These are phyloP conservation scores for Papilio machaon DNA, from an alignment of 1,140 invertebrate genomes.

Conservation along the genomic window DNA sequence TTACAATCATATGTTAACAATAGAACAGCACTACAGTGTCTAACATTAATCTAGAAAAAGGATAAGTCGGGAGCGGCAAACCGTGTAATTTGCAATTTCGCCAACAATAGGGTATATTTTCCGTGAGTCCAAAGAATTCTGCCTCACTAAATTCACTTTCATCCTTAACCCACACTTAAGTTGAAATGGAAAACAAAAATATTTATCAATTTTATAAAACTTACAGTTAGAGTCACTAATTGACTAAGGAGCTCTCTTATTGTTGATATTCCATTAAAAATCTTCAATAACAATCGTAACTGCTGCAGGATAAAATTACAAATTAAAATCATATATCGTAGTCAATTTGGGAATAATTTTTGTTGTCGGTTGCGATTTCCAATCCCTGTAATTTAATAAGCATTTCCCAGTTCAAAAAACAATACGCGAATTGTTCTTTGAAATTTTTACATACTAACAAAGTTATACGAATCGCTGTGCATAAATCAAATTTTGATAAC, in stretches of 20 bases:
- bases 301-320: too few relatives aligned
- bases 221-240: not conserved
- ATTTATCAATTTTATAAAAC: not conserved
- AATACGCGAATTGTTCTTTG: too few relatives aligned
- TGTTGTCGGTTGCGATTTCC: too few relatives aligned
- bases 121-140: slow-evolving; percentile 35
- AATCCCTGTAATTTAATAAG: too few relatives aligned
- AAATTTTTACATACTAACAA: too few relatives aligned
- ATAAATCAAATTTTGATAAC: too few relatives aligned
- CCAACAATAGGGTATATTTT: slow-evolving; percentile 53
- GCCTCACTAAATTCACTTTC: slow-evolving; percentile 45
- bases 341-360: too few relatives aligned
- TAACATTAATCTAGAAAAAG: slow-evolving; percentile 26
- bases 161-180: not conserved
- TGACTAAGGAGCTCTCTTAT: not conserved
- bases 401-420: too few relatives aligned
- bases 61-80: slow-evolving; percentile 42
- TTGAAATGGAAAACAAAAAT: not conserved
- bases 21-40: not conserved
- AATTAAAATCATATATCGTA: too few relatives aligned
- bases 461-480: too few relatives aligned
- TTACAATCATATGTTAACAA: not conserved
- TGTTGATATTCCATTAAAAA: too few relatives aligned
- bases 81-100: slow-evolving; percentile 55
- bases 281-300: too few relatives aligned